These are phyloP conservation scores for Agraylea sexmaculata DNA, from an alignment of 1,140 invertebrate species.

Conservation along the genomic window DNA sequence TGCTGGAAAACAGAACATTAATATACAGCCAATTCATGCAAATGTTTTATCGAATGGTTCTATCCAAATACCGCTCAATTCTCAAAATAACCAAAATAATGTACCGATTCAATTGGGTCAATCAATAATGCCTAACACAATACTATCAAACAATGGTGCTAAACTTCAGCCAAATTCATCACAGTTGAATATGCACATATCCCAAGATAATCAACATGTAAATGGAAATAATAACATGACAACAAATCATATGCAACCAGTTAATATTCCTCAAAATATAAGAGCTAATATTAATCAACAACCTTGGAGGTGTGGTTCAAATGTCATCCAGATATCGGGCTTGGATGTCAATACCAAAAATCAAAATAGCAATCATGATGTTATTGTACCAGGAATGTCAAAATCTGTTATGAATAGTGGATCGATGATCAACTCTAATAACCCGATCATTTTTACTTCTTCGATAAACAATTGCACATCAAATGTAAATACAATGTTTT, in stretches of 20 bases:
- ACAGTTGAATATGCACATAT: slow-evolving; percentile 4
- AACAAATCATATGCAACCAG: slow-evolving; percentile 3
- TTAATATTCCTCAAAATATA: slow-evolving; percentile 8
- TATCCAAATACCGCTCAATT: slow-evolving; percentile 16
- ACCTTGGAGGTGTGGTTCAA: slow-evolving; percentile 16
- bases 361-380: slow-evolving; percentile 8
- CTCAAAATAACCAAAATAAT: slow-evolving; percentile 11
- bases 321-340: slow-evolving; percentile 14
- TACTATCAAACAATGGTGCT: slow-evolving; percentile 7
- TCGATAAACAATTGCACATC: too few species aligned
- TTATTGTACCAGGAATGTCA: slow-evolving; percentile 9
- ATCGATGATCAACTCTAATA: too few species aligned
- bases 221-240: not conserved
- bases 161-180: slow-evolving; percentile 4
- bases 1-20: slow-evolving; percentile 16
- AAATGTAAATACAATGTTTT: too few species aligned
- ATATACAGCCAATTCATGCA: slow-evolving; percentile 15
- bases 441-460: too few species aligned
- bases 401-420: too few species aligned
- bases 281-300: slow-evolving; percentile 12
- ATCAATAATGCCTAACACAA: slow-evolving; percentile 14
- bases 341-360: slow-evolving; percentile 14
- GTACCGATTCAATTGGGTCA: slow-evolving; percentile 16
- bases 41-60: slow-evolving; percentile 12
- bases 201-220: too few species aligned